A percentile compares a stretch with the other conserved stretches of the same genome.
These are phyloP conservation scores for Drosophila robusta DNA, from an alignment of 2,888 invertebrate genomes.

Conservation along the genomic window DNA sequence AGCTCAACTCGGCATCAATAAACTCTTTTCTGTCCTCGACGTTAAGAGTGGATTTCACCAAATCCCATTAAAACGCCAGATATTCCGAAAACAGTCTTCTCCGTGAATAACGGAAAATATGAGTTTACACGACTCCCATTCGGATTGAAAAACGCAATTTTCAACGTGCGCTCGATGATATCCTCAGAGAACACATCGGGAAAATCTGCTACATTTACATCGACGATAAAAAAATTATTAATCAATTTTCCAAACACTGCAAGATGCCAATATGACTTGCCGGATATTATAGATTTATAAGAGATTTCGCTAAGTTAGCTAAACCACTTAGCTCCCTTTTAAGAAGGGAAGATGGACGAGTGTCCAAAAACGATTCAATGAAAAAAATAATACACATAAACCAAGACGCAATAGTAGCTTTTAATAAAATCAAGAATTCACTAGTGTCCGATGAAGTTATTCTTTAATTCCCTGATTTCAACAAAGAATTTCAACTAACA, in stretches of 20 bases:
- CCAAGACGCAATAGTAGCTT: too few species aligned
- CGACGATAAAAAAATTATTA: too few species aligned
- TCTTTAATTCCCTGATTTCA: too few species aligned
- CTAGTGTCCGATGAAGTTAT: too few species aligned
- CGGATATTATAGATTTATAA: too few species aligned
- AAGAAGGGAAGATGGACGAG: too few species aligned
- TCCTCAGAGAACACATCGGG: neutral
- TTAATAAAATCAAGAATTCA: too few species aligned
- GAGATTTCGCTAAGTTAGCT: too few species aligned
- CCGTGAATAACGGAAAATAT: constrained; percentile 1
- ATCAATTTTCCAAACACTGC: neutral
- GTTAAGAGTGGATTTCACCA: constrained; percentile 6
- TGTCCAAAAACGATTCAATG: too few species aligned
- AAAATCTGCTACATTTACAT: neutral
- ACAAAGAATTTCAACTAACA: neutral
- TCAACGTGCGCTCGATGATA: neutral
- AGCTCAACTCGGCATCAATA: constrained; percentile 5
- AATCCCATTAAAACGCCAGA: neutral
- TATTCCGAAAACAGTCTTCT: neutral
- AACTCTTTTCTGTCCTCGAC: neutral
- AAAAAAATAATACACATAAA: too few species aligned
- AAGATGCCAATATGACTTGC: too few species aligned
- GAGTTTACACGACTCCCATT: constrained; percentile 1
- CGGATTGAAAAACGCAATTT: neutral
- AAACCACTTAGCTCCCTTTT: too few species aligned